phyloP scores from a whole-genome alignment of 2,888 invertebrate species.

The Thelaira solivaga region DNA sequence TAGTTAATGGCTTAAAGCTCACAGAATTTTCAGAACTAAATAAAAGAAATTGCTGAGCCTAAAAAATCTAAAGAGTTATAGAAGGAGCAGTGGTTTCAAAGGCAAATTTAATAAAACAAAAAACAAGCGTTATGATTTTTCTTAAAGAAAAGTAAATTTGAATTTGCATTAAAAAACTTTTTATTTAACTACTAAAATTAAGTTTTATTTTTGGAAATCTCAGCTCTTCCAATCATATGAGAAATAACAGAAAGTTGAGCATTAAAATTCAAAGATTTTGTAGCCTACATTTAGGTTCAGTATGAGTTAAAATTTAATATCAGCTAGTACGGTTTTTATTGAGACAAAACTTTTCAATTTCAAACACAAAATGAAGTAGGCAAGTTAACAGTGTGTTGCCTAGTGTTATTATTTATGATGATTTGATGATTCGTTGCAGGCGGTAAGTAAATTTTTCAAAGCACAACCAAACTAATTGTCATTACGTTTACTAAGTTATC shows the following conservation, averaged over 20 bases:
- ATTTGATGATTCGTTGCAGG: conserved; percentile 6
- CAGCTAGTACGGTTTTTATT: not conserved
- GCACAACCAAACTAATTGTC: not conserved
- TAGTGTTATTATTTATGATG: conserved; percentile 33
- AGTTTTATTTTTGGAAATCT: no score
- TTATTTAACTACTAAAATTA: no score
- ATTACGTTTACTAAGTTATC: conserved; percentile 5
- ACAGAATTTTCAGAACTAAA: not conserved
- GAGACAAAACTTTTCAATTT: not conserved
- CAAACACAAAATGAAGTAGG: conserved; percentile 41
- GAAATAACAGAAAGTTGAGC: no score
- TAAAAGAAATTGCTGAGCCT: not conserved
- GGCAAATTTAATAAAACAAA: no score
- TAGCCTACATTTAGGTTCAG: conserved; percentile 54
- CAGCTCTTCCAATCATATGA: no score
- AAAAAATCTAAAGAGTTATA: not conserved
- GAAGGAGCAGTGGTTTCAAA: no score
- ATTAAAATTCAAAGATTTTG: conserved; percentile 25
- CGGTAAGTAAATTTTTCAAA: not conserved
- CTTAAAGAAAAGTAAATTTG: no score
- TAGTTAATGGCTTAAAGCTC: not conserved
- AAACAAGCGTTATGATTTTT: no score
- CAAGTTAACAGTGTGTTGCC: conserved; percentile 33
- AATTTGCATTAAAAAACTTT: no score
- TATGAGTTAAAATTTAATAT: conserved; percentile 27